Conservation (phyloP, 2,888 invertebrate species). For the Coelinius sp. region DNA sequence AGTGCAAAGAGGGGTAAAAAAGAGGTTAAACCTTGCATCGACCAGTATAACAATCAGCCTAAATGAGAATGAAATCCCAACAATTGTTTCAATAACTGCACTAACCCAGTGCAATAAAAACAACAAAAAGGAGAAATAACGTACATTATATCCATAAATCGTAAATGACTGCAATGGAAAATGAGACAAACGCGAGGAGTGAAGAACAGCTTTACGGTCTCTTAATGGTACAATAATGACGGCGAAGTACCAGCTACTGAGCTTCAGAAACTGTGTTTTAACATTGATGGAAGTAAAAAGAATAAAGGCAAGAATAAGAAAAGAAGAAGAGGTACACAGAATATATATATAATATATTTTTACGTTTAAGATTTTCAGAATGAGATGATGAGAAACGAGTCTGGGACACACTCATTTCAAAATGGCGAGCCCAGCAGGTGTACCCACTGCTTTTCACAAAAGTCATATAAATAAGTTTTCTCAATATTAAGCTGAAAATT, state of each 20-base stretch:
- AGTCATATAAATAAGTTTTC: background rate
- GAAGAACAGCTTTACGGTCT: conserved; percentile 28
- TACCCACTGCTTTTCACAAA: background rate
- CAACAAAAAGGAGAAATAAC: conserved; percentile 18
- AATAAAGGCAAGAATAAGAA: conserved; percentile 5
- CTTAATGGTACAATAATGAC: conserved; percentile 48
- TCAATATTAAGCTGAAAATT: background rate
- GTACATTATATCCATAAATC: conserved; percentile 34
- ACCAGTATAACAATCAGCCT: conserved; percentile 19
- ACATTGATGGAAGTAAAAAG: conserved; percentile 35
- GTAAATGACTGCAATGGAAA: conserved; percentile 28
- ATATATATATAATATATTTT: background rate
- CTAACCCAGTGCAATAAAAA: conserved; percentile 7
- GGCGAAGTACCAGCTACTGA: conserved; percentile 48
- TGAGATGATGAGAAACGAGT: background rate
- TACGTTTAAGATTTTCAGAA: conserved; percentile 18
- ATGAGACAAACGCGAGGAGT: conserved; percentile 20
- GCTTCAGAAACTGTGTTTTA: conserved; percentile 46
- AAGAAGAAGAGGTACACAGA: background rate
- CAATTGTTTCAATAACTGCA: conserved; percentile 1
- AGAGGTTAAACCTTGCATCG: conserved; percentile 32
- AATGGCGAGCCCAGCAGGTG: background rate
- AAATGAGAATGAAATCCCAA: conserved; percentile 8
- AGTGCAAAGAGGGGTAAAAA: conserved; percentile 34
- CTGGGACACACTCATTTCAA: background rate